These are phyloP conservation scores for Branchellion lobata DNA, from an alignment of 2,888 invertebrate species.

Conservation along the genomic window DNA sequence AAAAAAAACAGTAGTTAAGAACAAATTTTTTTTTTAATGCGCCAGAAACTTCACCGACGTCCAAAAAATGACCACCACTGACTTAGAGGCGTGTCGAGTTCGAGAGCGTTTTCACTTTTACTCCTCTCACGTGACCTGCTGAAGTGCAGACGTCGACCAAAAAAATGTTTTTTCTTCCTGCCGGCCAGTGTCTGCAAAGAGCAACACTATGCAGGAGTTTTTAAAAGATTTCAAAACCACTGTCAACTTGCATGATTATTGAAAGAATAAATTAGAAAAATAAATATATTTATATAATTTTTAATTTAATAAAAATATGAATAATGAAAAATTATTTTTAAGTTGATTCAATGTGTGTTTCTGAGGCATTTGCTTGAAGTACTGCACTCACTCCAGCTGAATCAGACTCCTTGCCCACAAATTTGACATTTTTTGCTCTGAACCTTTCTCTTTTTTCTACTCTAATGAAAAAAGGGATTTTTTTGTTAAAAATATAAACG, in stretches of 20 bases:
- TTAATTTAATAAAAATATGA: not conserved
- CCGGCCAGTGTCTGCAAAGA: conserved; percentile 53
- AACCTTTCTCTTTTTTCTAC: conserved; percentile 93
- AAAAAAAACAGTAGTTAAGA: no score
- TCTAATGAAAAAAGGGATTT: conserved; percentile 55
- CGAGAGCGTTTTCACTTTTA: conserved; percentile 88
- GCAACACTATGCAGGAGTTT: no score
- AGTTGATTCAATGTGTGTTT: no score
- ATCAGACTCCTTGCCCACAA: conserved; percentile 65
- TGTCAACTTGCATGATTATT: no score
- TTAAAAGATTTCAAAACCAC: not conserved
- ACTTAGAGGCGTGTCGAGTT: conserved; percentile 69
- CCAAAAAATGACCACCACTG: no score
- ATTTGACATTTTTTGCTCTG: conserved; percentile 93
- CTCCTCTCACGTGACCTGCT: conserved; percentile 99
- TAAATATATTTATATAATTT: not conserved
- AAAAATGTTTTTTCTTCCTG: conserved; percentile 92
- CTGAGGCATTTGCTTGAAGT: no score
- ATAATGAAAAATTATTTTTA: not conserved
- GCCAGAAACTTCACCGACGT: no score
- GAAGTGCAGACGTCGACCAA: conserved; percentile 96
- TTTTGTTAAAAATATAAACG: no score
- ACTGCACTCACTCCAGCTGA: conserved; percentile 45
- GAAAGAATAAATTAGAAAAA: no score
- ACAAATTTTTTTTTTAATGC: no score